A percentile compares a stretch with the other conserved stretches of the same genome.
phyloP scores from a whole-genome alignment of 2,113 vertebrate species.

The Xiphias gladius region DNA sequence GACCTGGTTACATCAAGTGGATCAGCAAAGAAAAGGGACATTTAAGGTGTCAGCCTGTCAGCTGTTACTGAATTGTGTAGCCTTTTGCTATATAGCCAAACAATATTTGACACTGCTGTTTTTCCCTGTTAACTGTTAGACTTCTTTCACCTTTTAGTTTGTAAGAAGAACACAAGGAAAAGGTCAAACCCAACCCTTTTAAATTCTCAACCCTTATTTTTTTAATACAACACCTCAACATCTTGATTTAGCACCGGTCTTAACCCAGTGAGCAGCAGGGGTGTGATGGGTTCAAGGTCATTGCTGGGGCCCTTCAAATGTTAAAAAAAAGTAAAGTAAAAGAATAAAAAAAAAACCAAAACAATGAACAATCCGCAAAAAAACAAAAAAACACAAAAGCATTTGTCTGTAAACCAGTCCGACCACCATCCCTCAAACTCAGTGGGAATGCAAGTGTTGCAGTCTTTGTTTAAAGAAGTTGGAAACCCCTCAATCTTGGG shows the following conservation, averaged over 20 bases:
- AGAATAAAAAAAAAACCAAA: neutral
- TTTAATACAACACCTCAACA: conserved; percentile 4
- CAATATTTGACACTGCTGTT: conserved; percentile 18
- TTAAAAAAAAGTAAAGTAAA: neutral
- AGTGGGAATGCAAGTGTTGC: neutral
- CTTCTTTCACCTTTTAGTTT: neutral
- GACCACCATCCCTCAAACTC: neutral
- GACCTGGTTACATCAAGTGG: neutral
- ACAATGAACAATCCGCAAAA: too few species aligned
- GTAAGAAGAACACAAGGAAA: conserved; percentile 19
- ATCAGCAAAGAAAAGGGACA: neutral
- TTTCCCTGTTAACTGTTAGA: conserved; percentile 7
- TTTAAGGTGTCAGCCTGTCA: neutral
- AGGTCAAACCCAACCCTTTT: conserved; percentile 29
- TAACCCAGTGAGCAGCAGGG: conserved; percentile 1
- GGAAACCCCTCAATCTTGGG: neutral
- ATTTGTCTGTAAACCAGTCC: neutral
- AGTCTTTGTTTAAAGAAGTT: neutral
- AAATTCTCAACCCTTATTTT: conserved; percentile 17
- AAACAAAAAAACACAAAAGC: too few species aligned
- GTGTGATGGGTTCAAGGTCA: conserved; percentile 6
- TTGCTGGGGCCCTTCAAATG: neutral
- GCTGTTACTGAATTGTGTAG: neutral
- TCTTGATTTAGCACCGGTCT: conserved; percentile 25
- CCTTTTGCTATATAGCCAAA: conserved; percentile 6